These are phyloP conservation scores for Tachuris rubrigastra DNA, from an alignment of 2,113 vertebrate genomes.

Conservation along the genomic window DNA sequence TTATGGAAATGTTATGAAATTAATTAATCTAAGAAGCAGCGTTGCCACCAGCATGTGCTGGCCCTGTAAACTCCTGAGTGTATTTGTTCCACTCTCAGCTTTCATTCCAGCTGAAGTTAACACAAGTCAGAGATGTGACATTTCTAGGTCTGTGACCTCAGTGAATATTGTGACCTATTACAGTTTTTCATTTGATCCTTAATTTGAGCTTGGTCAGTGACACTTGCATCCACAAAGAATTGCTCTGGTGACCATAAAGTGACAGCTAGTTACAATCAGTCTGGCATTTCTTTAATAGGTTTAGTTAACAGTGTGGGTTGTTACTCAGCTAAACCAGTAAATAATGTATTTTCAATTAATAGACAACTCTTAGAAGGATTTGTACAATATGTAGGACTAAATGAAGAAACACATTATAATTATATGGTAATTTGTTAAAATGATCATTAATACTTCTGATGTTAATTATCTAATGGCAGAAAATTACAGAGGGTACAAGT, in stretches of 20 bases:
- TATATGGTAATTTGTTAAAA: slow-evolving; percentile 49
- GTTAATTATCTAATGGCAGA: slow-evolving; percentile 61
- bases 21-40: slow-evolving; percentile 57
- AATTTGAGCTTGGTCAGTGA: slow-evolving; percentile 2
- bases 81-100: background rate
- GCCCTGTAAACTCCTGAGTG: background rate
- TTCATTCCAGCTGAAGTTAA: background rate
- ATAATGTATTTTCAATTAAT: slow-evolving; percentile 40
- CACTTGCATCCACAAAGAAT: background rate
- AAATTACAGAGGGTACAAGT: slow-evolving; percentile 43
- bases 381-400: background rate
- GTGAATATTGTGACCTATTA: background rate
- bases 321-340: background rate
- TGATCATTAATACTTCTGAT: slow-evolving; percentile 54
- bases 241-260: background rate
- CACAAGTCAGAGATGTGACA: background rate
- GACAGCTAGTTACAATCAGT: background rate
- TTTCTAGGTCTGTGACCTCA: slow-evolving; percentile 16
- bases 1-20: slow-evolving; percentile 62
- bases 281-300: background rate
- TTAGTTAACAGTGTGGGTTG: background rate
- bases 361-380: slow-evolving; percentile 37
- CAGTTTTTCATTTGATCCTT: slow-evolving; percentile 3
- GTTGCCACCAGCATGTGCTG: slow-evolving; percentile 22
- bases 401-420: slow-evolving; percentile 52